phyloP scores from a whole-genome alignment of 2,888 invertebrate species.

The Agrotis clavis region DNA sequence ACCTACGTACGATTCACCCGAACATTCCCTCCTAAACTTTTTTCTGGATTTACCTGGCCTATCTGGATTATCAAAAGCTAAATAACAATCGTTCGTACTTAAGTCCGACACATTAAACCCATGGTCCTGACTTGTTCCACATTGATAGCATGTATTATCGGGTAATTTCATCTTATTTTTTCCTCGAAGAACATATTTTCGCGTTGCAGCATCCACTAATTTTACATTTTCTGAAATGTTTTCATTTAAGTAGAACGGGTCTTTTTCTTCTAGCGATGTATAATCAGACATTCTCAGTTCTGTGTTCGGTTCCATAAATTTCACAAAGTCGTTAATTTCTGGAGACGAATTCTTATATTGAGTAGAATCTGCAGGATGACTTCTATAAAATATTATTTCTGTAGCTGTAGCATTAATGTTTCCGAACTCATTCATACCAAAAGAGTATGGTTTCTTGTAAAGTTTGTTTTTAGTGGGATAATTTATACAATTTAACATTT shows the following conservation, averaged over 20 bases:
- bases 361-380: not conserved
- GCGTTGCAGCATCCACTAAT: not conserved
- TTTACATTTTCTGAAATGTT: not conserved
- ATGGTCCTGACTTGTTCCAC: conserved; percentile 60
- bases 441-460: not conserved
- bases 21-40: conserved; percentile 45
- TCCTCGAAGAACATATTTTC: not conserved
- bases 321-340: not conserved
- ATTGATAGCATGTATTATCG: conserved; percentile 65
- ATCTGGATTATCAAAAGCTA: conserved; percentile 42
- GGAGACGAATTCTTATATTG: not conserved
- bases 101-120: not conserved
- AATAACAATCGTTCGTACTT: conserved; percentile 55
- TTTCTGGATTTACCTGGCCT: not conserved
- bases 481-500: not conserved
- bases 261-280: not conserved
- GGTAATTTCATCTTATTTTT: not conserved
- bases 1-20: conserved; percentile 33
- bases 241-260: not conserved
- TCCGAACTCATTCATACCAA: not conserved
- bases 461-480: not conserved
- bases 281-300: conserved; percentile 4
- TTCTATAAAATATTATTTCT: not conserved
- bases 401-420: too few relatives aligned
- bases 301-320: not conserved